Evolutionary conservation across 2,888 invertebrate species (phyloP), one percentile per base, ranked within the genome.

Genomic region (Holacanthella duospinosa): DNA sequence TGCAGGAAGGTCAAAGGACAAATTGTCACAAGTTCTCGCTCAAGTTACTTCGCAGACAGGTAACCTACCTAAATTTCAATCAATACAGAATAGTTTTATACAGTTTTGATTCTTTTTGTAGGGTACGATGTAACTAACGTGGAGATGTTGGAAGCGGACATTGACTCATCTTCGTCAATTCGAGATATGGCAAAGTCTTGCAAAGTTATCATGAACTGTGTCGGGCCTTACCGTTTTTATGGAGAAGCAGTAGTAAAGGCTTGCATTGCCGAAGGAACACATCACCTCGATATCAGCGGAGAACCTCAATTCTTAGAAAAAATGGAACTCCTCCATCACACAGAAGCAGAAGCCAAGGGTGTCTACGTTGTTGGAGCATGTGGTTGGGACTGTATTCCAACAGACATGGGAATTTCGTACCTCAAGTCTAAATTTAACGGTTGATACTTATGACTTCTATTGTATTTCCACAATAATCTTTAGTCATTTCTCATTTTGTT

Each of bases 171-270:
- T 64, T 80, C 83, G 43, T 89, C 91, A 0, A 76, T 99, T 24
- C 77, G 80, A 44, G 82, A 82, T 61, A 96, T 99, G 96, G 88
- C 92, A 54, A 79, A 80, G 56, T 83, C 84, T 71, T 83, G 90
- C 6, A 85, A 83, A 74, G 83, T 96, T 1, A 74, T 99, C 27
- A 83, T 94, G 1, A 97, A 95, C 78, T 92, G 92, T 77, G 91
- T 93, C 71, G 97, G 97, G 0, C 97, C 97, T 0, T 91, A 86
- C 77, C 80, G 85, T n/a, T 85, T 91, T 75, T 89, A 84, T 77
- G 97, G 97, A 1, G 93, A 94, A 76, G 83, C 86, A 1, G 91
- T 97, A 95, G 0, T 97, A 0, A 85, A 85, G 73, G 93, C 95
- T 0, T 95, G 93, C 70, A 82, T 93, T 26, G 86, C 86, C 62